A percentile compares a stretch with the other conserved stretches of the same genome.
Evolutionary conservation across 1,140 invertebrate species (phyloP).

Genomic region (Aphis gossypii): DNA sequence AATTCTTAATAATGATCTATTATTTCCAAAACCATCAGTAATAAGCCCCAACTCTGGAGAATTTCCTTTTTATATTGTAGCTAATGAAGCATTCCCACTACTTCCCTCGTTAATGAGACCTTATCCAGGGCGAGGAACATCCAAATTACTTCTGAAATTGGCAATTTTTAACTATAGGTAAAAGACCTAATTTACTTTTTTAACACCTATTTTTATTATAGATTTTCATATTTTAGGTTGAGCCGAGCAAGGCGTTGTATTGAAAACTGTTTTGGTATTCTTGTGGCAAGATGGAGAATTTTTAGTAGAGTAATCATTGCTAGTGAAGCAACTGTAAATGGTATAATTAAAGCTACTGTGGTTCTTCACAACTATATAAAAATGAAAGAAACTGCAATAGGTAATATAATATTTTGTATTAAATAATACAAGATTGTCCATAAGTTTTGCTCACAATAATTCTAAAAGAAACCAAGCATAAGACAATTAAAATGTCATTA

Average conservation of each 20-base stretch:
- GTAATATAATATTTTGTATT: too few relatives aligned
- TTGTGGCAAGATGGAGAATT: neutral
- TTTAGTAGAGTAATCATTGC: neutral
- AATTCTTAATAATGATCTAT: neutral
- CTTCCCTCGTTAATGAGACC: neutral
- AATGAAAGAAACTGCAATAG: too few relatives aligned
- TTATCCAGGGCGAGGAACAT: slow-evolving; percentile 10
- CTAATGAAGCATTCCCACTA: slow-evolving; percentile 25
- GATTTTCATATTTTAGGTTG: neutral
- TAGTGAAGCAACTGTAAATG: neutral
- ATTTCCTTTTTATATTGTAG: neutral
- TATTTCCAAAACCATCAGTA: neutral
- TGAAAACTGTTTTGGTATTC: neutral
- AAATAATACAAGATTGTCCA: too few relatives aligned
- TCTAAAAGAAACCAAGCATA: too few relatives aligned
- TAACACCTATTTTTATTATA: too few relatives aligned
- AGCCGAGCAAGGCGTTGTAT: neutral
- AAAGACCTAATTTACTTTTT: neutral
- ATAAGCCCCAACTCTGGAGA: neutral
- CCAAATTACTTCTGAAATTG: neutral
- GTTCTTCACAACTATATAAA: neutral
- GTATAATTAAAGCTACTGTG: neutral
- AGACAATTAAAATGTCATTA: too few relatives aligned
- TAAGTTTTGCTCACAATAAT: too few relatives aligned
- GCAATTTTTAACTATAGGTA: neutral